A percentile compares a stretch with the other conserved stretches of the same genome.
These are phyloP conservation scores for Spicauda simplicius DNA, from an alignment of 2,888 invertebrate species.

Conservation along the genomic window DNA sequence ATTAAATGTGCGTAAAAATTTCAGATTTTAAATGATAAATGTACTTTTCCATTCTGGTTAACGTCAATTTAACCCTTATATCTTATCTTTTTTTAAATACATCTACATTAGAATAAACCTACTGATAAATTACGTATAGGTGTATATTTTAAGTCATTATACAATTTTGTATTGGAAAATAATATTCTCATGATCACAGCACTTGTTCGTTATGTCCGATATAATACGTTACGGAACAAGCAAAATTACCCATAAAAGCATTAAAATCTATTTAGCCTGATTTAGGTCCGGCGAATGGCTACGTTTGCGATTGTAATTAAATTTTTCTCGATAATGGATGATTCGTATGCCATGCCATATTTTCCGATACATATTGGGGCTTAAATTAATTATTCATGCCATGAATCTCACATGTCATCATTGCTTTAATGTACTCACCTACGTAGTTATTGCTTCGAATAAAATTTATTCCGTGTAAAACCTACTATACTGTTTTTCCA, in stretches of 20 bases:
- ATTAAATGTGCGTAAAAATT: neutral
- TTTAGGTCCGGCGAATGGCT: conserved; percentile 22
- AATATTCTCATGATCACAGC: neutral
- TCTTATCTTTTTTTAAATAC: no score
- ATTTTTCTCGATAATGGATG: conserved; percentile 41
- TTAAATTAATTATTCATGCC: conserved; percentile 20
- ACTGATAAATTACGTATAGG: no score
- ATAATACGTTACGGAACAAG: neutral
- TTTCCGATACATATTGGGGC: conserved; percentile 16
- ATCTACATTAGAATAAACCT: no score
- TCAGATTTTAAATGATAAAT: no score
- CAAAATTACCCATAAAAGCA: conserved; percentile 24
- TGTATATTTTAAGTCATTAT: no score
- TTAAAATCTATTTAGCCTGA: conserved; percentile 24
- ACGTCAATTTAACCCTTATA: no score
- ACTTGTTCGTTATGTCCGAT: neutral
- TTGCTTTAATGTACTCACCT: neutral
- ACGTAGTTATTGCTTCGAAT: neutral
- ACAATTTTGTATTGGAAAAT: neutral
- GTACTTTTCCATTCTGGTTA: no score
- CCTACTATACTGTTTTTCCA: no score
- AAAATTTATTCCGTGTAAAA: neutral
- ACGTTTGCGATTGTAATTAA: conserved; percentile 42
- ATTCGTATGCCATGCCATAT: conserved; percentile 16
- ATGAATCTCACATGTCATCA: conserved; percentile 5